Base-by-base conservation (phyloP, 2,888 invertebrate species). In the Orthosia cruda region DNA sequence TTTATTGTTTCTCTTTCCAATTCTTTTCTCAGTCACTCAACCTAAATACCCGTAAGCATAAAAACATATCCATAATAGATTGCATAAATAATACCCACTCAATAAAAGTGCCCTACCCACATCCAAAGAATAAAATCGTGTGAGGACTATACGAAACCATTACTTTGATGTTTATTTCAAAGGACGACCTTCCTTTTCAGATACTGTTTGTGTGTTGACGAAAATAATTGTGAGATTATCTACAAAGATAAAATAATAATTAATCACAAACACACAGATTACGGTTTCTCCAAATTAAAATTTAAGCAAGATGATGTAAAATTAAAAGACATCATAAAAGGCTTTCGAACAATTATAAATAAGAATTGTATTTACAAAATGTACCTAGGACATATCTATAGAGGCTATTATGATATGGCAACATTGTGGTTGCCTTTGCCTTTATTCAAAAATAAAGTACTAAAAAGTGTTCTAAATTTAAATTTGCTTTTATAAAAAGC, bases 81-180 rank as follows among this genome's bases (percentile, higher is more conserved):
- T 83, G 71, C 76, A 79, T 73, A 85, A 86, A 80, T 87, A 87
- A 86, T 86, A 86, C 65, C 84, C 81, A 87, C 84, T 88, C 88
- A 82, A 81, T 84, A 80, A 76, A 87, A 79, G 79, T 68, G 77
- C 83, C 54, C 59, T 75, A 68, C 52, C 76, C 84, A 84, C 83
- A 83, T 80, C 57, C 62, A 71, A 68, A 76, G 80, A 87, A 83
- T 81, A 86, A 81, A 88, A 75, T 85, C 80, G 84, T 80, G 82
- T 81, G 81, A 83, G 80, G 78, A 84, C 74, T 81, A 74, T 71
- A 79, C 71, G 66, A 81, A 81, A 83, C 81, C 86, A 74, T 88
- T 86, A 83, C 89, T 91, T 91, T 91, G 88, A 91, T 89, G 87
- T 89, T 86, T 88, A 85, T 90, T 88, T 87, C 90, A 89, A 89